phyloP scores from a whole-genome alignment of 37 sponge, comb jelly and placozoan species.

The Aplysina aerophoba region DNA sequence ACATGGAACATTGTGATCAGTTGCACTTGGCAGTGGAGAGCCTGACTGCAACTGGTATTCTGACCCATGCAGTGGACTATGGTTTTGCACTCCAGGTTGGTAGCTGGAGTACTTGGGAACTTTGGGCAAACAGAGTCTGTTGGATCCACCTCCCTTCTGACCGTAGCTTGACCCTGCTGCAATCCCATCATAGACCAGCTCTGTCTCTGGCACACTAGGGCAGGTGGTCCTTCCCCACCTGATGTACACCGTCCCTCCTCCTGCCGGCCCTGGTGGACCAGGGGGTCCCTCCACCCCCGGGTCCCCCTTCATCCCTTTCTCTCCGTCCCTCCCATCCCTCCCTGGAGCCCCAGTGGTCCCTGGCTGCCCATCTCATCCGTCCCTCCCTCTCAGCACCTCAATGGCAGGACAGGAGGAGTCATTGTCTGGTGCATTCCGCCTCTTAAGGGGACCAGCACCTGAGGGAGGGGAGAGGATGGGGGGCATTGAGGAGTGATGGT shows the following conservation, averaged over 20 bases:
- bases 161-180: conserved; percentile 2
- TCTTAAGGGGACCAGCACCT: too few relatives aligned
- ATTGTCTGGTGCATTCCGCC: not conserved
- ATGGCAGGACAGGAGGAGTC: not conserved
- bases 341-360: conserved; percentile 27
- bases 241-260: conserved; percentile 47
- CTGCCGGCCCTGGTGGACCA: conserved; percentile 37
- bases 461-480: too few relatives aligned
- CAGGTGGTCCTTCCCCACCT: conserved; percentile 60
- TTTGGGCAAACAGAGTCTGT: conserved; percentile 60
- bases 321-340: conserved; percentile 32
- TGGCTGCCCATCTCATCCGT: conserved; percentile 35
- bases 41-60: not conserved
- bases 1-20: conserved; percentile 33
- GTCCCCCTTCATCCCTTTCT: conserved; percentile 31
- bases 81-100: conserved; percentile 15
- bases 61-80: conserved; percentile 23
- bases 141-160: conserved; percentile 52
- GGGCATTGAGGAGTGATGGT: too few relatives aligned
- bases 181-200: conserved; percentile 34
- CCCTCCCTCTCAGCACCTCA: conserved; percentile 39
- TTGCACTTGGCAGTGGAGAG: conserved; percentile 5
- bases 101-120: conserved; percentile 23
- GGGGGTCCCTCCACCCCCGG: conserved; percentile 27
- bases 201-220: conserved; percentile 36